phyloP scores from a whole-genome alignment of 2,888 invertebrate species.

The Synergus laeviventris region DNA sequence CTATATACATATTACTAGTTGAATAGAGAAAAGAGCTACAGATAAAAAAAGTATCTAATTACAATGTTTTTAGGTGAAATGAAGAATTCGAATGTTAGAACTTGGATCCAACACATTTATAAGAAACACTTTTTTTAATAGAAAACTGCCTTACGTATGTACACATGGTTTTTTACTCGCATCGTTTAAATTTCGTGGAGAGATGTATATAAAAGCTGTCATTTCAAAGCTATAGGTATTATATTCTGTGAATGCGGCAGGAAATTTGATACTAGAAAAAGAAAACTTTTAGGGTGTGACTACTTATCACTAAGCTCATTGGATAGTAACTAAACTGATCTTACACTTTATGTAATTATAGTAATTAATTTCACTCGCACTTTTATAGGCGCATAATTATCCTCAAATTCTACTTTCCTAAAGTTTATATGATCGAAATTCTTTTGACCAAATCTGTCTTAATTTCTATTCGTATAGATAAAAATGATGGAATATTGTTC shows the following conservation, averaged over 20 bases:
- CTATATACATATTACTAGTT: no score
- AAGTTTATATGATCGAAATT: no score
- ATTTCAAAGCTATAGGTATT: slow-evolving; percentile 1
- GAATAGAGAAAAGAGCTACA: no score
- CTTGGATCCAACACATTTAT: not conserved
- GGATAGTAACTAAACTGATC: not conserved
- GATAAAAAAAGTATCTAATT: no score
- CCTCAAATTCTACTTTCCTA: no score
- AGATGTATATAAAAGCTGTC: slow-evolving; percentile 12
- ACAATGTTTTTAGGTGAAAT: no score
- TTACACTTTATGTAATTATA: not conserved
- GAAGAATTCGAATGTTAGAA: no score
- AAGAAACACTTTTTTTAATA: not conserved
- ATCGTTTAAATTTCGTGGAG: not conserved
- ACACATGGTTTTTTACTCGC: slow-evolving; percentile 9
- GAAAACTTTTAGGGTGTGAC: not conserved
- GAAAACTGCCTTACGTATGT: slow-evolving; percentile 11
- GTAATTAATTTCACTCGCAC: not conserved
- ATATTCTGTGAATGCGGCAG: slow-evolving; percentile 30
- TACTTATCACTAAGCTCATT: slow-evolving; percentile 2
- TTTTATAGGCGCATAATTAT: not conserved
- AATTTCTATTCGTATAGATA: no score
- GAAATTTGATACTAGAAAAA: slow-evolving; percentile 6
- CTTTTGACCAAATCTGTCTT: no score
- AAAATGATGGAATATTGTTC: no score